These are phyloP conservation scores for Hafferia zeledoni DNA, from an alignment of 2,797 vertebrate genomes.

Conservation along the genomic window DNA sequence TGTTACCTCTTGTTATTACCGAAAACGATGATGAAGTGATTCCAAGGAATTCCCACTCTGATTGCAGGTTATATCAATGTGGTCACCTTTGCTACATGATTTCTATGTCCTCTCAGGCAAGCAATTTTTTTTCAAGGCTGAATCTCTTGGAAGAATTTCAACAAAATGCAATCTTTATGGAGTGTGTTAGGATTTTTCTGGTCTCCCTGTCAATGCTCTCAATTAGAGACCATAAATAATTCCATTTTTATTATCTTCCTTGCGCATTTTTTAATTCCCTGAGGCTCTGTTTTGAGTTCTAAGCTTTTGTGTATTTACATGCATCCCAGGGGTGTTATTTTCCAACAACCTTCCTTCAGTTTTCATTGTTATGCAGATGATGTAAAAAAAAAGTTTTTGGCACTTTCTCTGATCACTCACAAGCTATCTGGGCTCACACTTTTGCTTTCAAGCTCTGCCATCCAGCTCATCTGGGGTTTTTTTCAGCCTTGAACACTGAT, in stretches of 20 bases:
- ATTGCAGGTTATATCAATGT: fast-evolving
- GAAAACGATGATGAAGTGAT: background rate
- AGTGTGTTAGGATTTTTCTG: background rate
- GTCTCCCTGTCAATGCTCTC: background rate
- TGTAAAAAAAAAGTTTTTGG: background rate
- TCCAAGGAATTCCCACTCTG: background rate
- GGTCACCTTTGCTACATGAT: background rate
- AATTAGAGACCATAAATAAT: slow-evolving; percentile 63
- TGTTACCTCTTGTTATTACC: background rate
- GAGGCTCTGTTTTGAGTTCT: slow-evolving; percentile 46
- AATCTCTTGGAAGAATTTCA: background rate
- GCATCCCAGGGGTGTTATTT: slow-evolving; percentile 39
- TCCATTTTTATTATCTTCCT: slow-evolving; percentile 48
- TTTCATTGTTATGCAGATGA: slow-evolving; percentile 33
- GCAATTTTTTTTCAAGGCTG: background rate
- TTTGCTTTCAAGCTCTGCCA: slow-evolving; percentile 34
- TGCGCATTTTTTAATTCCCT: slow-evolving; percentile 30
- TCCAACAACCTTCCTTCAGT: background rate
- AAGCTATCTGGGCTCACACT: background rate
- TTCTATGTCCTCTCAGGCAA: background rate
- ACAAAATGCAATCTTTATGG: background rate
- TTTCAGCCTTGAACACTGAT: background rate
- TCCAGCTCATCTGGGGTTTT: background rate
- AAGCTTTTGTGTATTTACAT: slow-evolving; percentile 32
- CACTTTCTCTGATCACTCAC: slow-evolving; percentile 12